These are phyloP conservation scores for Kryptolebias ocellatus DNA, from an alignment of 2,797 vertebrate genomes.

Conservation along the genomic window DNA sequence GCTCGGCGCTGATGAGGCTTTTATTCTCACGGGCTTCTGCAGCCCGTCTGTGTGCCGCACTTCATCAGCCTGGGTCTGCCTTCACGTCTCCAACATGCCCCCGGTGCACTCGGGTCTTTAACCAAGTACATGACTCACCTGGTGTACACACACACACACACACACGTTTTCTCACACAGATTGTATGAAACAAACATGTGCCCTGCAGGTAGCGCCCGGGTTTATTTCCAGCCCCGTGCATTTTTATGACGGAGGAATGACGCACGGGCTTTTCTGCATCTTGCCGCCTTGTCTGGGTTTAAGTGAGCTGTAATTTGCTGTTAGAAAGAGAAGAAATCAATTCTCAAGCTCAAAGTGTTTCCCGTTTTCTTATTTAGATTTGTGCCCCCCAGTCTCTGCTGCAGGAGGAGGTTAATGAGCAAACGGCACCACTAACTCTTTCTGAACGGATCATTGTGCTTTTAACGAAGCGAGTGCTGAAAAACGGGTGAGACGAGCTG, in stretches of 20 bases:
- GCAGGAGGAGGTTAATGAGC: background rate
- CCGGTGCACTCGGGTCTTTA: conserved; percentile 43
- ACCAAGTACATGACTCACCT: conserved; percentile 48
- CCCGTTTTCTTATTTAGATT: background rate
- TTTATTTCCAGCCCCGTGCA: conserved; percentile 14
- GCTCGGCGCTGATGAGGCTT: conserved; percentile 5
- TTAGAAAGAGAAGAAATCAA: background rate
- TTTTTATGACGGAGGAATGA: conserved; percentile 39
- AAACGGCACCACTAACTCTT: conserved; percentile 2
- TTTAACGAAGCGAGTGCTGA: conserved; percentile 2
- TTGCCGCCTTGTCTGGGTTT: conserved; percentile 7
- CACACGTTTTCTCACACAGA: conserved; percentile 13
- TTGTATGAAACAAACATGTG: background rate
- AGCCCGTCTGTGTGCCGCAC: background rate
- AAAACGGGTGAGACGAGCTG: background rate
- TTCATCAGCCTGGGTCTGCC: conserved; percentile 16
- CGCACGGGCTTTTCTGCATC: conserved; percentile 1
- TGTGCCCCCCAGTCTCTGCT: background rate
- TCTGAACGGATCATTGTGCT: background rate
- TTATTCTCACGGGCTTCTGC: background rate
- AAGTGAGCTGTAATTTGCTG: background rate
- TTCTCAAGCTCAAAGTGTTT: background rate
- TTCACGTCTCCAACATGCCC: conserved; percentile 33
- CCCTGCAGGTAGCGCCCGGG: conserved; percentile 25
- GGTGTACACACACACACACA: background rate